These are phyloP conservation scores for Cyprinus carpio DNA, from an alignment of 2,113 vertebrate genomes.

Conservation along the genomic window DNA sequence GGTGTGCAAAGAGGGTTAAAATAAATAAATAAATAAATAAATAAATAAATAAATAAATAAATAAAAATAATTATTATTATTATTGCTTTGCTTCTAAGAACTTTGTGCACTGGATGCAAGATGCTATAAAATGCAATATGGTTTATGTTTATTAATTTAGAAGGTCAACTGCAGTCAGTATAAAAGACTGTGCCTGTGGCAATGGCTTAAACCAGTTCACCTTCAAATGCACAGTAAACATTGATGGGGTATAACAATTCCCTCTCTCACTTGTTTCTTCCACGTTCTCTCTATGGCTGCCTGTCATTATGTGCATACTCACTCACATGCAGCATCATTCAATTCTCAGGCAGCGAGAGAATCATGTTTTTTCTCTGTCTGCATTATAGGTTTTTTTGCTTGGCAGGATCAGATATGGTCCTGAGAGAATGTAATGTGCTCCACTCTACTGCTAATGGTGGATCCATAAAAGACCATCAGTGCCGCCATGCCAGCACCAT, in stretches of 20 bases:
- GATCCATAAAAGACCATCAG: constrained; percentile 43
- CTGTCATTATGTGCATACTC: background rate
- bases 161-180: constrained; percentile 38
- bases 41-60: too few relatives aligned
- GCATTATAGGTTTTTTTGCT: constrained; percentile 3
- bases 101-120: too few relatives aligned
- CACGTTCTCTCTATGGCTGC: background rate
- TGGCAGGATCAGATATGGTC: constrained; percentile 12
- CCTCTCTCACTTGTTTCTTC: background rate
- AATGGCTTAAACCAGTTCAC: constrained; percentile 25
- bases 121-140: background rate
- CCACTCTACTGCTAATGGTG: constrained; percentile 43
- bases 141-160: constrained; percentile 16
- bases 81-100: too few relatives aligned
- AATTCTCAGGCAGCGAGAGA: background rate
- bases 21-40: background rate
- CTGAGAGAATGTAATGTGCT: constrained; percentile 36
- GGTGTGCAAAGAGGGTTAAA: too few relatives aligned
- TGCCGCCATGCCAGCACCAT: background rate
- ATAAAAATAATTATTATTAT: too few relatives aligned
- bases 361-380: background rate
- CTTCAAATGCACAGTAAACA: constrained; percentile 46
- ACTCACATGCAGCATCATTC: background rate
- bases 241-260: constrained; percentile 41
- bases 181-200: background rate